A percentile compares a stretch with the other conserved stretches of the same genome.
Conservation (phyloP, 2,888 invertebrate genomes). For the Pemphredon lugubris region DNA sequence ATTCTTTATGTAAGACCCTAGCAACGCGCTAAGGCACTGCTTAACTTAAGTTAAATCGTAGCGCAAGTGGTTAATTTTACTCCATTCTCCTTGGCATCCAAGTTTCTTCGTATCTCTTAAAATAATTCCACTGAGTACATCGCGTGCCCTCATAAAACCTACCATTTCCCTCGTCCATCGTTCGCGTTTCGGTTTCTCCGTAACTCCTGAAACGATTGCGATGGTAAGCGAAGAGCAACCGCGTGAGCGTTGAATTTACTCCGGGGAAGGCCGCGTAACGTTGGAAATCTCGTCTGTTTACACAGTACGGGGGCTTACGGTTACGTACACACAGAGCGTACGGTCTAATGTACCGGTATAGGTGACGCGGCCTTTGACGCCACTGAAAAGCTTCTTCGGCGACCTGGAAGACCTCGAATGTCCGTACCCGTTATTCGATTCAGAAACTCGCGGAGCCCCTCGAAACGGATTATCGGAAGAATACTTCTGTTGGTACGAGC, state of each 20-base stretch:
- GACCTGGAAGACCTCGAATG: slow-evolving; percentile 13
- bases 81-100: background rate
- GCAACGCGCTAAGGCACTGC: no score
- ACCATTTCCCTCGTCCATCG: no score
- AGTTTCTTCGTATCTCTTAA: background rate
- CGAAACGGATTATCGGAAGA: slow-evolving; percentile 14
- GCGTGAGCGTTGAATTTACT: slow-evolving; percentile 8
- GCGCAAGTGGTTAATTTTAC: no score
- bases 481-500: slow-evolving; percentile 1
- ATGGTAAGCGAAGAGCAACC: background rate
- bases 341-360: background rate
- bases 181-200: background rate
- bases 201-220: slow-evolving; percentile 4
- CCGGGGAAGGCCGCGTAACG: slow-evolving; percentile 1
- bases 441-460: background rate
- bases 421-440: background rate
- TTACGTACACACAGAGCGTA: no score
- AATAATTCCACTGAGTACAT: no score
- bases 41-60: no score
- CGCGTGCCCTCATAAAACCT: no score
- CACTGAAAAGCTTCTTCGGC: background rate
- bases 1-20: no score
- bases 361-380: background rate
- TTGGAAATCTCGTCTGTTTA: slow-evolving; percentile 23
- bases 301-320: slow-evolving; percentile 5